A percentile compares a stretch with the other conserved stretches of the same genome.
Evolutionary conservation across 2,888 invertebrate species (phyloP).

Genomic region (Tachina lurida): DNA sequence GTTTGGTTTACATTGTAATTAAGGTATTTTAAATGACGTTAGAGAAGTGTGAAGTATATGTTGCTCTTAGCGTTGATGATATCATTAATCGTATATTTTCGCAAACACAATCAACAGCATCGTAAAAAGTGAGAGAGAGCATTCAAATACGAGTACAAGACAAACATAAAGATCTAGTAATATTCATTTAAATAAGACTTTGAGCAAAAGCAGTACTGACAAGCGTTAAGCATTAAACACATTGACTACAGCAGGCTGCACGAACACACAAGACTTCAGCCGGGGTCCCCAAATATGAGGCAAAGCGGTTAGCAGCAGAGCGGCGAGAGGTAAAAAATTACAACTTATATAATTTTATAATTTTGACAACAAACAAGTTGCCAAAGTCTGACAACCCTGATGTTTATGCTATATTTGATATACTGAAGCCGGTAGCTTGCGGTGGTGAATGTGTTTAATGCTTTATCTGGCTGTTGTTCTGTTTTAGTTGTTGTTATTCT

Average conservation of each 20-base stretch:
- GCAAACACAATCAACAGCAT: slow-evolving; percentile 32
- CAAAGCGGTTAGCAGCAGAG: too few relatives aligned
- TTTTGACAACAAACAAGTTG: too few relatives aligned
- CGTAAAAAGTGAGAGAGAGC: slow-evolving; percentile 14
- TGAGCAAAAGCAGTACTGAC: not conserved
- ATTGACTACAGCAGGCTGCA: too few relatives aligned
- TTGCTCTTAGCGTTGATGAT: slow-evolving; percentile 43
- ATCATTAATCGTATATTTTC: slow-evolving; percentile 27
- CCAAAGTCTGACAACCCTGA: too few relatives aligned
- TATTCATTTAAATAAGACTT: not conserved
- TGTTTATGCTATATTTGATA: too few relatives aligned
- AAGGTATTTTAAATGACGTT: not conserved
- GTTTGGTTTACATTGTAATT: not conserved
- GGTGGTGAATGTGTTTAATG: not conserved
- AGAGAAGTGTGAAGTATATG: not conserved
- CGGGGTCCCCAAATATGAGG: too few relatives aligned
- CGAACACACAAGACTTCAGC: too few relatives aligned
- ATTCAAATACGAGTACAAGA: not conserved
- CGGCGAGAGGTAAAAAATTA: too few relatives aligned
- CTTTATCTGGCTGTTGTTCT: slow-evolving; percentile 17
- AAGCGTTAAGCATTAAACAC: too few relatives aligned
- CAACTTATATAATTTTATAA: too few relatives aligned
- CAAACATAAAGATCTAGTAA: slow-evolving; percentile 33
- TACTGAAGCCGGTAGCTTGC: too few relatives aligned
- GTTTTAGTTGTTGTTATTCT: slow-evolving; percentile 44